Base-by-base conservation (phyloP, 2,888 invertebrate genomes). In the Microdon myrmicae region DNA sequence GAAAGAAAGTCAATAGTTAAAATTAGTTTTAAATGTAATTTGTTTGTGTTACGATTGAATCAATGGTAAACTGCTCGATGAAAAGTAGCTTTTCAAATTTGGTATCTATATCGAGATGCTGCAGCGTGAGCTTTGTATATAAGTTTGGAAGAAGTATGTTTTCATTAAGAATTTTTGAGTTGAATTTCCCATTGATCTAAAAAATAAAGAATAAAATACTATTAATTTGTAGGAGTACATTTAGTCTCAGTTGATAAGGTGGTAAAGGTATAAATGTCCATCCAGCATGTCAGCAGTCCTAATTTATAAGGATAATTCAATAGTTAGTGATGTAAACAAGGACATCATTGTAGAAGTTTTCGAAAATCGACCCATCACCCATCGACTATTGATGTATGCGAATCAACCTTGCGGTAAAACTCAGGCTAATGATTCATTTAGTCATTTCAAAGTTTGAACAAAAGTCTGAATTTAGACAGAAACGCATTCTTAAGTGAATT, bases 91-190 rank as follows among this genome's bases (percentile, higher is more conserved):
- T 84, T 58, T 86, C 85, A 35, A 81, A 81, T 70, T 83, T 83
- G 5, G 86, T 85, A 37, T 83, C 79, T 67, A 90, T 80, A 71
- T 85, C 83, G 53, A 88, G 81, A 72, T 86, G 86, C 49, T 86
- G 85, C 71, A 87, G 79, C 68, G 85, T 84, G 69, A 88, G 81
- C 41, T 86, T 87, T 39, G 88, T 84, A 67, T 85, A 83, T 64
- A 88, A 81, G 56, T 84, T 85, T 4, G 86, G 85, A 32, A 84
- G 75, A 19, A 81, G 78, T 2, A 74, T 72, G 38, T 74, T 73
- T 55, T 77, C 75, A 61, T 78, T 74, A 2, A 75, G 68, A 3
- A 74, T 71, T 68, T 77, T 83, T 1, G 84, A 83, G 68, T 85
- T 84, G 70, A 85, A 86, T 69, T 85, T 81, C 0, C 85, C 85